Conservation (phyloP, 1,140 invertebrate species). For the Stegodyphus dumicola region DNA sequence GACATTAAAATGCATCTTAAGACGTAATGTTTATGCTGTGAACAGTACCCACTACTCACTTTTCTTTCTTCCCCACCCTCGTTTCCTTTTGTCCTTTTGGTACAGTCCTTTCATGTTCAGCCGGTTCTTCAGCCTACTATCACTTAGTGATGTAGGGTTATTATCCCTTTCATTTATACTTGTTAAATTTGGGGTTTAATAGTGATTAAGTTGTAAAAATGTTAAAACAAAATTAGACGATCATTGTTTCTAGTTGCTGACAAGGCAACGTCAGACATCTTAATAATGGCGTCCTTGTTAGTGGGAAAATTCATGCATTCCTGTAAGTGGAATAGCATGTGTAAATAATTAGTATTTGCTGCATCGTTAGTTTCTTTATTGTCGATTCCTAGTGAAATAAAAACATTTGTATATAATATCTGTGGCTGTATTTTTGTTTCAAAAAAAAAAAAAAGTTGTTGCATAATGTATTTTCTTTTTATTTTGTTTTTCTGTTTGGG, state of each 20-base stretch:
- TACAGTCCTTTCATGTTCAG: slow-evolving; percentile 51
- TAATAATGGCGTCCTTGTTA: slow-evolving; percentile 55
- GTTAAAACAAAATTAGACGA: too few relatives aligned
- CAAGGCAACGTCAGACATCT: slow-evolving; percentile 50
- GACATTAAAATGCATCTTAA: background rate
- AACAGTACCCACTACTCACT: background rate
- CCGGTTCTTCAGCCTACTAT: slow-evolving; percentile 50
- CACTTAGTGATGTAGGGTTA: background rate
- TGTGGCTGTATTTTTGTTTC: too few relatives aligned
- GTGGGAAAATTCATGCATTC: slow-evolving; percentile 15
- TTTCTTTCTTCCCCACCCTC: slow-evolving; percentile 51
- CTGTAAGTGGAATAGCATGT: background rate
- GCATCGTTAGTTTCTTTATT: too few relatives aligned
- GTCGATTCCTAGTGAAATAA: too few relatives aligned
- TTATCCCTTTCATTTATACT: background rate
- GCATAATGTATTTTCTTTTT: too few relatives aligned
- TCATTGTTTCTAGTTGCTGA: background rate
- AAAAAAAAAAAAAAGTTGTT: too few relatives aligned
- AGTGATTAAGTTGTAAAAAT: background rate
- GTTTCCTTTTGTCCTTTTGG: slow-evolving; percentile 54
- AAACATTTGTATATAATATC: too few relatives aligned
- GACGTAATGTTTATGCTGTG: background rate
- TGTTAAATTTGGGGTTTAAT: background rate
- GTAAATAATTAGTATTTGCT: too few relatives aligned
- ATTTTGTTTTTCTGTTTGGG: too few relatives aligned